Evolutionary conservation across 37 sponge, comb jelly and placozoan genomes (phyloP), one percentile per base, ranked within the genome.

Genomic region (Beroe forskalii): DNA sequence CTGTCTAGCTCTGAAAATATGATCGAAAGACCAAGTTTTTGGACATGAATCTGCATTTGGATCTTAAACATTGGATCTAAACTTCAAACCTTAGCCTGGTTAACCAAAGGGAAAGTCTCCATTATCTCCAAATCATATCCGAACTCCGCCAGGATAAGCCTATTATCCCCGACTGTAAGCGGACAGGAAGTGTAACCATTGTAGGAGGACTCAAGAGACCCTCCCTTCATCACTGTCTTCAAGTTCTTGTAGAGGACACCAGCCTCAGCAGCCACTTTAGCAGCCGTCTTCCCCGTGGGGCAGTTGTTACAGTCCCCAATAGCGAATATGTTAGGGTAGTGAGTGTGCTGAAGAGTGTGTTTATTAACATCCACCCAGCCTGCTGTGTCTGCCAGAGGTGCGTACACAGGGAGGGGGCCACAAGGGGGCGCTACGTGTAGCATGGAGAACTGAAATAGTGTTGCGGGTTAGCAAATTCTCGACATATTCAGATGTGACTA

Each of bases 131-230:
- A 93, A 83, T 93, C 90, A 91, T 93, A 96, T 28, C 94, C 96
- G 93, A 96, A 96, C 91, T 96, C 96, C 38, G 96, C 96, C 76
- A 96, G 43, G 25, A 96, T 92, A 17, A 94, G 92, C 63, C 92
- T 96, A 4, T 93, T 92, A 93, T 92, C 89, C 32, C 93, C 93
- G 76, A 94, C 93, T 41, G 93, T 90, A 35, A 96, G 93, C 1
- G 96, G 96, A 44, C 96, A 96, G 9, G 94, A 93, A 0, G 96
- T 94, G 60, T 96, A 96, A 23, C 96, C 96, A 94, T 96, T 93
- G 91, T 96, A 96, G 94, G 93, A 4, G 19, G 62, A 61, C 23
- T 92, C 93, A 90, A 61, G 23, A 0, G 41, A 60, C 42, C 89
- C 61, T n/a, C 96, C 96, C 32, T 91, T 96, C 93, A 96, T 92